Conservation (phyloP, 2,797 vertebrate species). For the Amblyraja radiata region DNA sequence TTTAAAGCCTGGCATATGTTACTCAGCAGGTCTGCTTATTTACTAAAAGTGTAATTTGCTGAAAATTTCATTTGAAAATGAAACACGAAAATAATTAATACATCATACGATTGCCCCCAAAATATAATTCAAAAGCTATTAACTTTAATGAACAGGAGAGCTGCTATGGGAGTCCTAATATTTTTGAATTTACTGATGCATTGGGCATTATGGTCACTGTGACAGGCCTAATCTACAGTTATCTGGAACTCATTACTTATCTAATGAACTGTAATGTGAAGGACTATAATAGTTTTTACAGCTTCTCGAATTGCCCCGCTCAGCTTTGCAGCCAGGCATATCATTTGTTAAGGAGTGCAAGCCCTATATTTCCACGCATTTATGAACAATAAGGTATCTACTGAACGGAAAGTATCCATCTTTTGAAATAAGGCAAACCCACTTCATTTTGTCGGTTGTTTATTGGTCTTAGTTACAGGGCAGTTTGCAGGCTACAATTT, state of each 20-base stretch:
- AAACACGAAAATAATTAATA: constrained; percentile 43
- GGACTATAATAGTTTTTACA: constrained; percentile 45
- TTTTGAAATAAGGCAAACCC: background rate
- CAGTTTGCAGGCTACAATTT: background rate
- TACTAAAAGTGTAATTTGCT: constrained; percentile 36
- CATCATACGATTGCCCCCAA: constrained; percentile 41
- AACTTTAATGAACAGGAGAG: constrained; percentile 45
- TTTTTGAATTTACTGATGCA: constrained; percentile 46
- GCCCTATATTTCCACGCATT: background rate
- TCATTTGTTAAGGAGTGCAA: background rate
- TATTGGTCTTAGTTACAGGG: too few relatives aligned
- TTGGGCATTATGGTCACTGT: constrained; percentile 45
- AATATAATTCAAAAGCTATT: constrained; percentile 48
- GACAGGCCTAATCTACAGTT: constrained; percentile 46
- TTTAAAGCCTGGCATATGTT: constrained; percentile 22
- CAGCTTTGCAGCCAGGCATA: constrained; percentile 16
- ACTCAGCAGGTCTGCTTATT: constrained; percentile 31
- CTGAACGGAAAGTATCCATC: background rate
- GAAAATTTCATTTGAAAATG: constrained; percentile 44
- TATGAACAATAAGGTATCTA: background rate
- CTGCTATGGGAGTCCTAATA: constrained; percentile 36
- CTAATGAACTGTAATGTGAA: constrained; percentile 48
- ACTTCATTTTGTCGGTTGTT: background rate
- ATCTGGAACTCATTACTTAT: constrained; percentile 49
- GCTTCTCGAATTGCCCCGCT: constrained; percentile 27